These are phyloP conservation scores for Mus pahari DNA, from an alignment of 2,113 vertebrate genomes.

Conservation along the genomic window DNA sequence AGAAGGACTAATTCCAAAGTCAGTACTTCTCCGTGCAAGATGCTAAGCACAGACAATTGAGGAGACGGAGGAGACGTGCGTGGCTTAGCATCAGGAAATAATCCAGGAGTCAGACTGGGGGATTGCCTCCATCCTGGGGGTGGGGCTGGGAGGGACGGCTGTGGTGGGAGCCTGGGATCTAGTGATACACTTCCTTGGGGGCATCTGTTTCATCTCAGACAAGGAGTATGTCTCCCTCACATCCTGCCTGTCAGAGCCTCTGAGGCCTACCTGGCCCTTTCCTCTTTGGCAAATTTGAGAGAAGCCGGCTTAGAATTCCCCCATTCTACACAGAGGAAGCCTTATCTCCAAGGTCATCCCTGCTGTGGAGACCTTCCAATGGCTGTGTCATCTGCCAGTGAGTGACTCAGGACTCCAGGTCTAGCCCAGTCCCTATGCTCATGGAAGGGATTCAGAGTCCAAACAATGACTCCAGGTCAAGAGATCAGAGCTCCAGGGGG, in stretches of 20 bases:
- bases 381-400: slow-evolving; percentile 66
- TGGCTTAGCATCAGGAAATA: neutral
- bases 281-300: slow-evolving; percentile 33
- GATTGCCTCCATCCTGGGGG: slow-evolving; percentile 44
- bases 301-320: slow-evolving; percentile 70
- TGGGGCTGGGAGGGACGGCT: neutral
- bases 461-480: neutral
- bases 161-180: neutral
- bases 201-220: slow-evolving; percentile 55
- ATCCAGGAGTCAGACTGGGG: slow-evolving; percentile 6
- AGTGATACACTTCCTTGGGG: slow-evolving; percentile 1
- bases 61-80: neutral
- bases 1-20: neutral
- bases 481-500: neutral
- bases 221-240: slow-evolving; percentile 47
- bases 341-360: slow-evolving; percentile 72
- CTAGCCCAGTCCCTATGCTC: slow-evolving; percentile 19
- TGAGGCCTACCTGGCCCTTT: neutral
- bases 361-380: neutral
- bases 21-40: neutral
- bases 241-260: slow-evolving; percentile 74
- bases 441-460: neutral
- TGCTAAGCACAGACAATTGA: neutral
- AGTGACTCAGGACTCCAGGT: slow-evolving; percentile 71
- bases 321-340: neutral